Evolutionary conservation across 2,888 invertebrate species (phyloP), one percentile per base, ranked within the genome.

Genomic region (Noctua pronuba): DNA sequence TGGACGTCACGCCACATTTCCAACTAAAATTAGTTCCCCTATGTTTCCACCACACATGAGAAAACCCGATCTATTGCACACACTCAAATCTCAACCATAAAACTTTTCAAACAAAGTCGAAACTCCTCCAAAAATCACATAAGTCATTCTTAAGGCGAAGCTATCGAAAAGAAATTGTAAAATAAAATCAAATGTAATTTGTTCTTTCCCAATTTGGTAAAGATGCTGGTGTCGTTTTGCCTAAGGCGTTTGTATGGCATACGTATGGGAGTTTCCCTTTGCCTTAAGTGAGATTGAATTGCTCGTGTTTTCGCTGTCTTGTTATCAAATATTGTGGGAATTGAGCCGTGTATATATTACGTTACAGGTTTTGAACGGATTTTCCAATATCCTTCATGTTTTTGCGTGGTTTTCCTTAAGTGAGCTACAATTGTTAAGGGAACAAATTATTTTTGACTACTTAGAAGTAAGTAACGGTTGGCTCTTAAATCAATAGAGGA

Each of bases 101-200:
- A 4, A 8, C 0, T 0, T 8, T 0, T 0, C 44, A 52, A 2
- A 16, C 66, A 52, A 83, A 83, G 77, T n/a, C 24, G n/a, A 68
- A 85, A 77, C 78, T 86, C 84, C 55, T 10, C 21, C 10, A 28
- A 4, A 35, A 3, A 21, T 11, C 21, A 79, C 77, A 74, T 88
- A 89, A 80, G 83, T 73, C 86, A 75, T 86, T 92, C 66, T 84
- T 77, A 81, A 88, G 81, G 73, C 73, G 70, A 82, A 82, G 80
- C 60, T 90, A 95, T 94, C 91, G 93, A 92, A 94, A 95, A 94
- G 93, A 93, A 95, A 95, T 95, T 95, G 95, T 94, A 92, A 95
- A 95, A 95, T 95, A 95, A 95, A 95, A 96, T 96, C 95, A 95
- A 95, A 95, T 92, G 93, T 94, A 93, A 96, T 94, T 94, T 93